Percentiles rank a stretch among this genome's conserved stretches.
Evolutionary conservation across 2,888 invertebrate species (phyloP).

Genomic region (Epirrhoe alternata): DNA sequence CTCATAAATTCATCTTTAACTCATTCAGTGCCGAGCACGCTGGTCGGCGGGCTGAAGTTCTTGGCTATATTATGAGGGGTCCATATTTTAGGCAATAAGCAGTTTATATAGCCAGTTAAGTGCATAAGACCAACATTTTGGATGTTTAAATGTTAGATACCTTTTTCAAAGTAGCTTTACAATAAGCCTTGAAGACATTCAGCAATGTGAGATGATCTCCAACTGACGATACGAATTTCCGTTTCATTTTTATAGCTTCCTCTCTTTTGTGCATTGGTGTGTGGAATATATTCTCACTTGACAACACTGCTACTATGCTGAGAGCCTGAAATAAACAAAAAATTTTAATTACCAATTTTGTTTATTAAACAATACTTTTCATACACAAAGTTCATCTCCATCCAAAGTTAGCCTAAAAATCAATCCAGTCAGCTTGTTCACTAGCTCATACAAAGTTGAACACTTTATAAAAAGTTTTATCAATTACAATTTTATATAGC

Average conservation of each 20-base stretch:
- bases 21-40: too few relatives aligned
- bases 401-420: too few relatives aligned
- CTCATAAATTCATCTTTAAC: background rate
- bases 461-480: too few relatives aligned
- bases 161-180: conserved; percentile 88
- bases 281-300: conserved; percentile 94
- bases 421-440: too few relatives aligned
- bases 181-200: conserved; percentile 93
- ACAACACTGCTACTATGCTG: conserved; percentile 94
- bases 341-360: background rate
- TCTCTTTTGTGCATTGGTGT: conserved; percentile 91
- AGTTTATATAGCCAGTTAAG: too few relatives aligned
- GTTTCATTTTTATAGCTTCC: conserved; percentile 89
- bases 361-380: background rate
- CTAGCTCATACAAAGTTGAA: too few relatives aligned
- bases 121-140: too few relatives aligned
- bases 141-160: conserved; percentile 45
- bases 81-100: too few relatives aligned
- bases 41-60: too few relatives aligned
- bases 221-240: conserved; percentile 92
- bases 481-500: too few relatives aligned
- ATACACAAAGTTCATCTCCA: too few relatives aligned
- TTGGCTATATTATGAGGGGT: too few relatives aligned
- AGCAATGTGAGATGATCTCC: conserved; percentile 97
- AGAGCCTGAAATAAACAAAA: conserved; percentile 83